These are phyloP conservation scores for Heliconius eleuchia DNA, from an alignment of 1,140 invertebrate genomes.

Conservation along the genomic window DNA sequence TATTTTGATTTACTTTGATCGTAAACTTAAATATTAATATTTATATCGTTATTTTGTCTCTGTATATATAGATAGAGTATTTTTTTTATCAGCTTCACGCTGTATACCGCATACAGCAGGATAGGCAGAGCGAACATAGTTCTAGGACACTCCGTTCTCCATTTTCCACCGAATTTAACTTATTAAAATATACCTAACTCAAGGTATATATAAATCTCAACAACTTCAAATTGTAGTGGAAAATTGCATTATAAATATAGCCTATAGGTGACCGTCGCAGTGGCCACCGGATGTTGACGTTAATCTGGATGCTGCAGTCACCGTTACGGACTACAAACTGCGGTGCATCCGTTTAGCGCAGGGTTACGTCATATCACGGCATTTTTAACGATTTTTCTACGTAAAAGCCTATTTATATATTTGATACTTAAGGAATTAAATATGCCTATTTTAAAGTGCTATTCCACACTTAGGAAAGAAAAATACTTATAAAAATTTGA, in stretches of 20 bases:
- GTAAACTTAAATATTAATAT: no score
- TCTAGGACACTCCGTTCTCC: no score
- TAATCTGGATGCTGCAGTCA: slow-evolving; percentile 56
- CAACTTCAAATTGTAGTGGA: background rate
- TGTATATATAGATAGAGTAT: no score
- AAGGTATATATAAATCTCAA: background rate
- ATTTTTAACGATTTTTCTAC: background rate
- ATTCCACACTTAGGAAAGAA: no score
- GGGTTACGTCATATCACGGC: slow-evolving; percentile 30
- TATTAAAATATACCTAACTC: background rate
- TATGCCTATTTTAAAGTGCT: no score
- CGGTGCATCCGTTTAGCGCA: slow-evolving; percentile 50
- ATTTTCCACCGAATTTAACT: background rate
- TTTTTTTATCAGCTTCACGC: no score
- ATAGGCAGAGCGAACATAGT: no score
- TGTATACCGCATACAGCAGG: no score
- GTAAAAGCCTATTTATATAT: background rate
- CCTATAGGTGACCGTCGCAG: slow-evolving; percentile 32
- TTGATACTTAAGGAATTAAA: background rate
- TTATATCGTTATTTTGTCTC: no score
- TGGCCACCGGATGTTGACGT: slow-evolving; percentile 51
- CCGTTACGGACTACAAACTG: slow-evolving; percentile 46
- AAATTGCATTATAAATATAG: slow-evolving; percentile 12
- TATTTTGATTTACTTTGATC: no score
- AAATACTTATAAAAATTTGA: no score